These are phyloP conservation scores for Oxytorus armatus DNA, from an alignment of 2,888 invertebrate genomes.

Conservation along the genomic window DNA sequence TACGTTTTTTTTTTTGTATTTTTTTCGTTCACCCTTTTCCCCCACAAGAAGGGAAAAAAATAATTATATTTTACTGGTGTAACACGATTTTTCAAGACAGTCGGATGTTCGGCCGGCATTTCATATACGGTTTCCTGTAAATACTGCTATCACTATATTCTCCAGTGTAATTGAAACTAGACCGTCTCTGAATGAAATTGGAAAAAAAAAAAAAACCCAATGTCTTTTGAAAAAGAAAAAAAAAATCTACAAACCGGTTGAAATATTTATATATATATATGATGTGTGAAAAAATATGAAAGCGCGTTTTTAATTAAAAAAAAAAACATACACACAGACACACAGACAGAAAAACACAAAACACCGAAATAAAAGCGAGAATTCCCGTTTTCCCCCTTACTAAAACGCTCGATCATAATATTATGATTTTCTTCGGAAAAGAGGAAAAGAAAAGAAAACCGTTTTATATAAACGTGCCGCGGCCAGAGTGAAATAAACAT, in stretches of 20 bases:
- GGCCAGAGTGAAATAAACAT: slow-evolving; percentile 82
- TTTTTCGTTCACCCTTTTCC: too few relatives aligned
- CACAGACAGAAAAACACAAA: neutral
- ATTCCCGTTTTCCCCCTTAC: slow-evolving; percentile 55
- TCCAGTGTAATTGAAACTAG: slow-evolving; percentile 64
- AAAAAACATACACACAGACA: slow-evolving; percentile 10
- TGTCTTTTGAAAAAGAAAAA: slow-evolving; percentile 23
- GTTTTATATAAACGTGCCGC: slow-evolving; percentile 77
- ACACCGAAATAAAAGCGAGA: slow-evolving; percentile 22
- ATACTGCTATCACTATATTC: slow-evolving; percentile 60
- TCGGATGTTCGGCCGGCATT: slow-evolving; percentile 33
- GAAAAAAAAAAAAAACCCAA: slow-evolving; percentile 29
- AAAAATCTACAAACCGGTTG: slow-evolving; percentile 53
- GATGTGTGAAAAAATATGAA: slow-evolving; percentile 55
- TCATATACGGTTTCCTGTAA: slow-evolving; percentile 64
- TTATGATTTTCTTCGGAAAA: slow-evolving; percentile 51
- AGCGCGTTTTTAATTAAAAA: slow-evolving; percentile 49
- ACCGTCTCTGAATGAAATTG: slow-evolving; percentile 57
- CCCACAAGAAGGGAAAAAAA: slow-evolving; percentile 19
- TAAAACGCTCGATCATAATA: slow-evolving; percentile 56
- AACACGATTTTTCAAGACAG: slow-evolving; percentile 30
- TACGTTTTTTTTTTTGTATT: slow-evolving; percentile 20
- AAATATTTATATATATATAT: too few relatives aligned
- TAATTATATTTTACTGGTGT: slow-evolving; percentile 55
- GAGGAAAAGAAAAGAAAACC: slow-evolving; percentile 23